phyloP scores from a whole-genome alignment of 2,888 invertebrate species.

The Drosophila meridiana region DNA sequence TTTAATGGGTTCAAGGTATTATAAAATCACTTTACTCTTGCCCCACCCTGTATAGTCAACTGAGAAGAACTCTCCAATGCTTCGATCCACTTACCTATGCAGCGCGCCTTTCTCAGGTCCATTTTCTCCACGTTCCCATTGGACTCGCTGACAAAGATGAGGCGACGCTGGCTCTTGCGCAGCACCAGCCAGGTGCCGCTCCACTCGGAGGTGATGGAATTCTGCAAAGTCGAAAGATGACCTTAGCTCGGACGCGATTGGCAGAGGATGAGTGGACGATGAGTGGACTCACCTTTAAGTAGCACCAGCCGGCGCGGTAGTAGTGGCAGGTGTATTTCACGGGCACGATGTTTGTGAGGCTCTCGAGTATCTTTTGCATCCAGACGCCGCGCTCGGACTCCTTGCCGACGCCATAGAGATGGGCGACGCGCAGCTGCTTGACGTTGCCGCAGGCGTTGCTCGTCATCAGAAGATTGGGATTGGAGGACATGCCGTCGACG shows the following conservation, averaged over 20 bases:
- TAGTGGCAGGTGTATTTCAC: slow-evolving; percentile 89
- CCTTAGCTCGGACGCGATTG: not conserved
- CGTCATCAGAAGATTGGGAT: slow-evolving; percentile 84
- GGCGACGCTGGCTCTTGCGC: slow-evolving; percentile 88
- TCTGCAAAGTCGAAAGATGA: slow-evolving; percentile 51
- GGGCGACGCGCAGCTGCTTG: slow-evolving; percentile 82
- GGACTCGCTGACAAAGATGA: slow-evolving; percentile 82
- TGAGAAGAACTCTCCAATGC: not conserved
- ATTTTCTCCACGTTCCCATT: slow-evolving; percentile 87
- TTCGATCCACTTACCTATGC: slow-evolving; percentile 87
- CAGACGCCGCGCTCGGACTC: slow-evolving; percentile 87
- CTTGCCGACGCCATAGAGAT: slow-evolving; percentile 85
- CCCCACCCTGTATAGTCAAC: not conserved
- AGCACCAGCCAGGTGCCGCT: slow-evolving; percentile 93
- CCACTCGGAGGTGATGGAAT: slow-evolving; percentile 86
- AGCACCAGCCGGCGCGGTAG: slow-evolving; percentile 93
- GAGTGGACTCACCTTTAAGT: slow-evolving; percentile 87
- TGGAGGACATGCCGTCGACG: slow-evolving; percentile 69
- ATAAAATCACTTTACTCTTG: no score
- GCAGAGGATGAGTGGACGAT: no score
- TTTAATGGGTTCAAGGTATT: no score
- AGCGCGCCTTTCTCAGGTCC: slow-evolving; percentile 92
- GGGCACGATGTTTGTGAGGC: slow-evolving; percentile 89
- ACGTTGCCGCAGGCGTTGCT: slow-evolving; percentile 82
- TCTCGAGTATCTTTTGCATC: slow-evolving; percentile 92